Percentiles rank a stretch among this genome's conserved stretches.
These are phyloP conservation scores for Beroe forskalii DNA, from an alignment of 37 sponge, comb jelly and placozoan species.

Conservation along the genomic window DNA sequence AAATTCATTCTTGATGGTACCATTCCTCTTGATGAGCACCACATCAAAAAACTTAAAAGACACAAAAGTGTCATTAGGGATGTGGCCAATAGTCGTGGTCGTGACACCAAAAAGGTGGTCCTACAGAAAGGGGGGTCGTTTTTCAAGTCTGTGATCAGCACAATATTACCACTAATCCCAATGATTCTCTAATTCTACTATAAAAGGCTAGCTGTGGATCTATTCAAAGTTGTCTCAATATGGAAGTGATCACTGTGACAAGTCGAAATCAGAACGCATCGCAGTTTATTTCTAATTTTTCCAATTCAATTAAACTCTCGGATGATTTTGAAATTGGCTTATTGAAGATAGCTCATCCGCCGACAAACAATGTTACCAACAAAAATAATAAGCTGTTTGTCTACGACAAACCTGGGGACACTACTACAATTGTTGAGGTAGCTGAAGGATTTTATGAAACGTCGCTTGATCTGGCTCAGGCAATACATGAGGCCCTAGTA, in stretches of 20 bases:
- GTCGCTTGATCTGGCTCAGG: neutral
- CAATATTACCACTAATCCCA: conserved; percentile 1
- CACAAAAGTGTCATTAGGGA: neutral
- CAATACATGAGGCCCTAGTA: neutral
- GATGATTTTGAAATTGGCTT: conserved; percentile 13
- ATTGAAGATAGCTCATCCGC: neutral
- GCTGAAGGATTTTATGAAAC: neutral
- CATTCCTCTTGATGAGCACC: neutral
- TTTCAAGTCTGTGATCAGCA: neutral
- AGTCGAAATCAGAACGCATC: neutral
- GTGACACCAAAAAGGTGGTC: neutral
- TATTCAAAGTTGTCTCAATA: neutral
- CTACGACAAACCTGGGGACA: neutral
- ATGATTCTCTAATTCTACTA: neutral
- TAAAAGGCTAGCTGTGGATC: neutral
- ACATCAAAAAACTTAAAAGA: neutral
- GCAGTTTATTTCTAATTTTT: neutral
- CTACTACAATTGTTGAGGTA: neutral
- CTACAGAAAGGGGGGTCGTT: conserved; percentile 3
- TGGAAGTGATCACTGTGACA: conserved; percentile 14
- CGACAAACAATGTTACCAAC: neutral
- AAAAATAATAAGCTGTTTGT: neutral
- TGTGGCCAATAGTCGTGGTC: neutral
- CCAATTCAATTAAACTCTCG: neutral
- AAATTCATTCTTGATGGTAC: neutral